phyloP scores from a whole-genome alignment of 37 sponge, comb jelly and placozoan genomes.

The Amphimedon queenslandica region DNA sequence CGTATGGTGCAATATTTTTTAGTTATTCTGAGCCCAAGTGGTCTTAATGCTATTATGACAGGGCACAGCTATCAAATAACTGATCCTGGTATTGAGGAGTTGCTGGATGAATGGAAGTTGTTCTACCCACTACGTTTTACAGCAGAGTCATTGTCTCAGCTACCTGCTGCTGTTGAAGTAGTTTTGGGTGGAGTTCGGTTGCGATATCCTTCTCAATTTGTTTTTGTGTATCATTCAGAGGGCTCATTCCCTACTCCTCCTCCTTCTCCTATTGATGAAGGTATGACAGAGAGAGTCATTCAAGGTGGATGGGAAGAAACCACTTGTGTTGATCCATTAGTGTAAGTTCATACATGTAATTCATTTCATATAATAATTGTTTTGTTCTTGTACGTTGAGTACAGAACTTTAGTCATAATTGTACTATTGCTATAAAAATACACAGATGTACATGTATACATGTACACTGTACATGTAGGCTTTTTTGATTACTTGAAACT shows the following conservation, averaged over 20 bases:
- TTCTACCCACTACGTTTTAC: slow-evolving; percentile 59
- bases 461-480: not conserved
- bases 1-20: too few species aligned
- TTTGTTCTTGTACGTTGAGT: not conserved
- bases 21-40: slow-evolving; percentile 83
- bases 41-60: slow-evolving; percentile 75
- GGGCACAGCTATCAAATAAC: slow-evolving; percentile 68
- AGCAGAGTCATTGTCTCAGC: slow-evolving; percentile 21
- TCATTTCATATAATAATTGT: not conserved
- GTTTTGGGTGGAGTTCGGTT: slow-evolving; percentile 67
- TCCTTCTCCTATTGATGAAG: slow-evolving; percentile 21
- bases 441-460: not conserved
- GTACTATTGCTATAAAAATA: not conserved
- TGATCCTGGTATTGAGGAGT: slow-evolving; percentile 55
- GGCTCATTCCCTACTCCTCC: slow-evolving; percentile 21
- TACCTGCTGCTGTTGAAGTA: slow-evolving; percentile 79
- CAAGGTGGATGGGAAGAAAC: slow-evolving; percentile 40
- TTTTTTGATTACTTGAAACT: too few species aligned
- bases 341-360: slow-evolving; percentile 3
- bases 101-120: slow-evolving; percentile 80
- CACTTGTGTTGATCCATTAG: slow-evolving; percentile 23
- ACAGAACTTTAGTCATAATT: not conserved
- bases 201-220: slow-evolving; percentile 55
- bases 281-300: slow-evolving; percentile 5
- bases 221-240: slow-evolving; percentile 64